phyloP scores from a whole-genome alignment of 2,888 invertebrate species.

The Carabus problematicus region DNA sequence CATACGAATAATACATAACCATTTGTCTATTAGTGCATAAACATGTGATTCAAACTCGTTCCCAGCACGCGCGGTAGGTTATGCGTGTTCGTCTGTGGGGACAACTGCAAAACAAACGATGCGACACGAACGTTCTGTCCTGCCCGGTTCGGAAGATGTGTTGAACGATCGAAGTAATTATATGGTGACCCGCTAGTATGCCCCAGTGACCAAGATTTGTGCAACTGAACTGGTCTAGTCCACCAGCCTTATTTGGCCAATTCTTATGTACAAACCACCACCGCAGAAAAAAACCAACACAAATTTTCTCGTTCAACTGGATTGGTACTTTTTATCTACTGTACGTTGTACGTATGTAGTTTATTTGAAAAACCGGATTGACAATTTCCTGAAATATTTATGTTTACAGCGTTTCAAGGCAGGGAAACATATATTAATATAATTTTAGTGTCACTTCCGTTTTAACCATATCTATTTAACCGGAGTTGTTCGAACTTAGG shows the following conservation, averaged over 20 bases:
- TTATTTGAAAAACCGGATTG: too few species aligned
- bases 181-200: constrained; percentile 22
- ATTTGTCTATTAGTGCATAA: constrained; percentile 56
- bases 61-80: constrained; percentile 10
- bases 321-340: too few species aligned
- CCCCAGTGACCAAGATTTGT: constrained; percentile 38
- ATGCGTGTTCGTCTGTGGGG: not conserved
- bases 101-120: constrained; percentile 3
- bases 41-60: constrained; percentile 43
- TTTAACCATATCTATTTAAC: too few species aligned
- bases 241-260: constrained; percentile 34
- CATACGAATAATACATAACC: constrained; percentile 57
- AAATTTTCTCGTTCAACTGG: too few species aligned
- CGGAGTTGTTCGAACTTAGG: too few species aligned
- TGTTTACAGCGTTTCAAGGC: too few species aligned
- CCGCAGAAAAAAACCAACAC: too few species aligned
- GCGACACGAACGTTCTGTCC: constrained; percentile 12
- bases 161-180: constrained; percentile 1
- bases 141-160: too few species aligned
- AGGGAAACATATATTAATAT: too few species aligned
- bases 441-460: too few species aligned
- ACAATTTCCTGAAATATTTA: too few species aligned
- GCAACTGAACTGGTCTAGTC: constrained; percentile 15
- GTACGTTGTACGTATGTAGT: too few species aligned
- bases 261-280: constrained; percentile 9